phyloP scores from a whole-genome alignment of 37 sponge, comb jelly and placozoan genomes.

The Geodia barretti region DNA sequence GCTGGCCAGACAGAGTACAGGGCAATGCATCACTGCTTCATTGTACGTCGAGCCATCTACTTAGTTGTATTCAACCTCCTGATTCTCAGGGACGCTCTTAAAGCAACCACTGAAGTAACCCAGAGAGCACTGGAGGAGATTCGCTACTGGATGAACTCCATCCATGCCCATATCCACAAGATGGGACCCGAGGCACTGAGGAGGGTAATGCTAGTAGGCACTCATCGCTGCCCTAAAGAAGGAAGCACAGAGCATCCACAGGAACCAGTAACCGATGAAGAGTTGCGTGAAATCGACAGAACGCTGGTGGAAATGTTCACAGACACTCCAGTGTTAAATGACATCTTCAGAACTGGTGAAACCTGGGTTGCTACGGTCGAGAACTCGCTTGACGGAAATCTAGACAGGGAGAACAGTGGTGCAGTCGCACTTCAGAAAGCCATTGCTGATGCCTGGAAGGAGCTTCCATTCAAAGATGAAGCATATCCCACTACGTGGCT shows the following conservation, averaged over 20 bases:
- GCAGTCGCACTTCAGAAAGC: conserved; percentile 17
- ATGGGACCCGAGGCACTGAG: neutral
- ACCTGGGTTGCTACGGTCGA: conserved; percentile 26
- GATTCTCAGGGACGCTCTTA: neutral
- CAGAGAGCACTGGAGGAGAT: conserved; percentile 10
- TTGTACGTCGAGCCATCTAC: conserved; percentile 58
- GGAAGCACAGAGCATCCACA: too few relatives aligned
- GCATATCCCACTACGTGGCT: conserved; percentile 49
- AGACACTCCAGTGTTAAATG: conserved; percentile 1
- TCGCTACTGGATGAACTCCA: conserved; percentile 60
- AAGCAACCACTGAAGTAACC: neutral
- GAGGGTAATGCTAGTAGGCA: conserved; percentile 50
- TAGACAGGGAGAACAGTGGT: conserved; percentile 32
- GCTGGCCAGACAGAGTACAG: conserved; percentile 71
- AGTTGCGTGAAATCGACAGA: conserved; percentile 15
- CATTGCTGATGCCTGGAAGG: conserved; percentile 4
- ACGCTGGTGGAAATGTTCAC: neutral
- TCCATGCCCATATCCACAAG: conserved; percentile 57
- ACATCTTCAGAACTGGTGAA: neutral
- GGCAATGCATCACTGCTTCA: conserved; percentile 82
- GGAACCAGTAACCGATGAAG: neutral
- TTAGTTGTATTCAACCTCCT: conserved; percentile 44
- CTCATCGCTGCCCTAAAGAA: conserved; percentile 24
- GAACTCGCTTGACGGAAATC: conserved; percentile 30
- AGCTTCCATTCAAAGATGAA: conserved; percentile 34